Percentiles rank a stretch among this genome's conserved stretches.
Evolutionary conservation across 37 sponge, comb jelly and placozoan genomes (phyloP).

Genomic region (Aplysina aerophoba): DNA sequence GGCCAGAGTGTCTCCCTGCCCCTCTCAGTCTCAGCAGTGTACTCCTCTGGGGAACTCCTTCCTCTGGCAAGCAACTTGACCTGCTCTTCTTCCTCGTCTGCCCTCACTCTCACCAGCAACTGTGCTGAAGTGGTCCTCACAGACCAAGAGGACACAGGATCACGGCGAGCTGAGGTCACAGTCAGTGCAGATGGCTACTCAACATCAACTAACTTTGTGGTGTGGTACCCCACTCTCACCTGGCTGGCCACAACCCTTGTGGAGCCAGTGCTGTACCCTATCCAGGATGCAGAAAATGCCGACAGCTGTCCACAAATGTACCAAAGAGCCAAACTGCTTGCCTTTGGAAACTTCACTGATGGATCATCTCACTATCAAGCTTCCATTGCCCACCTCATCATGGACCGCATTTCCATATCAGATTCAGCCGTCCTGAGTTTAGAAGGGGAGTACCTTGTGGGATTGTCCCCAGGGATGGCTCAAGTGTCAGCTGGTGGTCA

Average conservation of each 20-base stretch:
- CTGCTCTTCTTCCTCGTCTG: slow-evolving; percentile 34
- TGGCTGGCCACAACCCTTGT: background rate
- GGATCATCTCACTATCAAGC: slow-evolving; percentile 29
- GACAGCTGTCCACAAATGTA: slow-evolving; percentile 41
- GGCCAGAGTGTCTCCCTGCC: slow-evolving; percentile 6
- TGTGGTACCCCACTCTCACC: slow-evolving; percentile 60
- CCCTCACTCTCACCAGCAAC: slow-evolving; percentile 29
- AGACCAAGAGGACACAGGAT: slow-evolving; percentile 17
- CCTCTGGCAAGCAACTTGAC: background rate
- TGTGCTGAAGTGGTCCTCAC: slow-evolving; percentile 52
- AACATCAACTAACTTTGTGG: slow-evolving; percentile 30
- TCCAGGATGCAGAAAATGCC: slow-evolving; percentile 2
- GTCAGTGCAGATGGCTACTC: slow-evolving; percentile 15
- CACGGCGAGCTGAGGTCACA: slow-evolving; percentile 11
- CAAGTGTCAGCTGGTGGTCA: slow-evolving; percentile 36
- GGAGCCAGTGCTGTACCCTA: slow-evolving; percentile 27
- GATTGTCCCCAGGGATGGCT: slow-evolving; percentile 54
- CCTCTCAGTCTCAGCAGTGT: background rate
- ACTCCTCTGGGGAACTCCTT: slow-evolving; percentile 20
- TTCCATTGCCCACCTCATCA: slow-evolving; percentile 40
- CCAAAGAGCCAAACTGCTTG: slow-evolving; percentile 42
- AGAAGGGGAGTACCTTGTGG: slow-evolving; percentile 32
- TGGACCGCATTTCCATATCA: slow-evolving; percentile 26
- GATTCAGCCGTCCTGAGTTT: slow-evolving; percentile 32
- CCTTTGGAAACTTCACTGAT: slow-evolving; percentile 59